phyloP scores from a whole-genome alignment of 2,888 invertebrate species.

The Cynaeus angustus region DNA sequence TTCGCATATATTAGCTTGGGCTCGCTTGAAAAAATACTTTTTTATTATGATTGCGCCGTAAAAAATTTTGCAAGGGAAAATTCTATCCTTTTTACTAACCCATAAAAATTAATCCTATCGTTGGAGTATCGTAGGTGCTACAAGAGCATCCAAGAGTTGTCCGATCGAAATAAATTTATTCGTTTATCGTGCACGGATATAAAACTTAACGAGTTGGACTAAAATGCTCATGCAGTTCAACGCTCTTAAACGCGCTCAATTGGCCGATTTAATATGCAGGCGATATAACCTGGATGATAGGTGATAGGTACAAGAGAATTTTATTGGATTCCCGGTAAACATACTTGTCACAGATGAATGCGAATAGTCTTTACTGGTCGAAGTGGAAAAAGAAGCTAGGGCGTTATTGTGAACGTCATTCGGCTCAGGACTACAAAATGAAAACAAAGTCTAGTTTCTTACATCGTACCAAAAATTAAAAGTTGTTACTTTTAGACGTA shows the following conservation, averaged over 20 bases:
- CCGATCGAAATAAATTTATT: slow-evolving; percentile 44
- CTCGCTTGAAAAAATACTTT: slow-evolving; percentile 21
- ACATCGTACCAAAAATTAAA: no score
- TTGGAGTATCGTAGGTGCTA: slow-evolving; percentile 5
- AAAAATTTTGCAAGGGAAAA: slow-evolving; percentile 25
- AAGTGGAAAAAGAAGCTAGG: slow-evolving; percentile 1
- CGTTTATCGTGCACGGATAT: slow-evolving; percentile 46
- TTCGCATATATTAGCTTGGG: slow-evolving; percentile 13
- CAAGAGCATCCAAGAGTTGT: slow-evolving; percentile 11
- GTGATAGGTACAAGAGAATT: slow-evolving; percentile 18
- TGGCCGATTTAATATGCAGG: slow-evolving; percentile 56
- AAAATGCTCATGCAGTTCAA: slow-evolving; percentile 58
- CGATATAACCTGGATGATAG: slow-evolving; percentile 28
- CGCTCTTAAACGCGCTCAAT: slow-evolving; percentile 58
- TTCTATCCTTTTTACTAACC: slow-evolving; percentile 33
- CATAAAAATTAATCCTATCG: slow-evolving; percentile 32
- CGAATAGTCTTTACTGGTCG: slow-evolving; percentile 4
- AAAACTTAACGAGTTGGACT: slow-evolving; percentile 57
- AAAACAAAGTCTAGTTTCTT: no score
- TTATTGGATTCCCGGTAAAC: slow-evolving; percentile 28
- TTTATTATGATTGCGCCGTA: slow-evolving; percentile 20
- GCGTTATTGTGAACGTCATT: no score
- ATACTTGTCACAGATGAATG: slow-evolving; percentile 17
- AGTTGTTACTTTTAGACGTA: no score
- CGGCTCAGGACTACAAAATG: no score